Evolutionary conservation across 1,140 invertebrate genomes (phyloP).

Genomic region (Drosophila sproati): DNA sequence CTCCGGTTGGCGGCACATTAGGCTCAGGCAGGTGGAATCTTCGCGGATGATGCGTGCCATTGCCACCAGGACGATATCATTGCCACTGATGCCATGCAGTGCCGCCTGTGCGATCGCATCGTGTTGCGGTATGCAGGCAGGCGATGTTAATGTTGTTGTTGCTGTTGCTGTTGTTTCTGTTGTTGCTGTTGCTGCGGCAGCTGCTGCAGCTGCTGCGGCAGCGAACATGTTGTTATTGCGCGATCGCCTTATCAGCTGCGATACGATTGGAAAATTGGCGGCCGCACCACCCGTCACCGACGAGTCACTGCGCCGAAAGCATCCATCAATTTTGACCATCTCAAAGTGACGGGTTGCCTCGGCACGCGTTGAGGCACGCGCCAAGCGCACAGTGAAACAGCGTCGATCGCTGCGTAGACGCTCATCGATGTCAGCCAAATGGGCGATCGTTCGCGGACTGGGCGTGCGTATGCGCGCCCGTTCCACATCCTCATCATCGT

Average conservation of each 20-base stretch:
- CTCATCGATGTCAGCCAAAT: conserved; percentile 74
- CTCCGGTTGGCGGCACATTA: conserved; percentile 89
- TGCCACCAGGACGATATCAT: conserved; percentile 88
- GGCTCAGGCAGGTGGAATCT: conserved; percentile 83
- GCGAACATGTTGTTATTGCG: conserved; percentile 77
- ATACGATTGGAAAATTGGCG: conserved; percentile 85
- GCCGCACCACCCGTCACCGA: conserved; percentile 81
- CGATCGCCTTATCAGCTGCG: conserved; percentile 85
- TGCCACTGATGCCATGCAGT: conserved; percentile 85
- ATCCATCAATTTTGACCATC: conserved; percentile 87
- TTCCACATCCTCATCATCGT: conserved; percentile 51
- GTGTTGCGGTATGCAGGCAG: conserved; percentile 68
- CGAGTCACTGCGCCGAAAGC: conserved; percentile 85
- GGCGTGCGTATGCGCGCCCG: conserved; percentile 52
- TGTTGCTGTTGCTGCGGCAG: conserved; percentile 43
- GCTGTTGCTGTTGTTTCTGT: conserved; percentile 68
- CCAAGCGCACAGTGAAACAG: conserved; percentile 86
- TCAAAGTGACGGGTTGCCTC: conserved; percentile 88
- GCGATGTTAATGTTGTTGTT: conserved; percentile 77
- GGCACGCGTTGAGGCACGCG: conserved; percentile 87
- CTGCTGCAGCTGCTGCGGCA: conserved; percentile 71
- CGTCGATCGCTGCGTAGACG: conserved; percentile 78
- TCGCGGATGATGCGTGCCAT: conserved; percentile 87
- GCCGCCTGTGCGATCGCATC: conserved; percentile 82
- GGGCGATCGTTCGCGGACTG: conserved; percentile 76